Percentiles rank a stretch among this genome's conserved stretches.
These are phyloP conservation scores for Trichacis sp. DNA, from an alignment of 2,888 invertebrate species.

Conservation along the genomic window DNA sequence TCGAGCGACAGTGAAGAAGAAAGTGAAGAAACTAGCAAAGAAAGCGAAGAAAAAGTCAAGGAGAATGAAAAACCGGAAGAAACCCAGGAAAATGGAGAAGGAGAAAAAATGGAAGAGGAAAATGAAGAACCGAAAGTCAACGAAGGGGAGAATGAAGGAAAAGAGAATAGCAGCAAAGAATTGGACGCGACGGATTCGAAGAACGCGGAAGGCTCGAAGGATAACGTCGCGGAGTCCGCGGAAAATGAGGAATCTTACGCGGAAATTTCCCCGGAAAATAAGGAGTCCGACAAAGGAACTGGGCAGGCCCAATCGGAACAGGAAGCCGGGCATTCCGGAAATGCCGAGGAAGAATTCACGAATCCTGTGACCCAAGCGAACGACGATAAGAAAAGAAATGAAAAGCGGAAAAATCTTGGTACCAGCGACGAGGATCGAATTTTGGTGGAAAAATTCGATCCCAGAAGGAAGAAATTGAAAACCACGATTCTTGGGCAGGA, in stretches of 20 bases:
- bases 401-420: constrained; percentile 80
- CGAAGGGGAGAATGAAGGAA: constrained; percentile 63
- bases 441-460: constrained; percentile 76
- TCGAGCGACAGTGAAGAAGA: constrained; percentile 26
- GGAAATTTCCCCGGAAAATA: constrained; percentile 62
- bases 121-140: constrained; percentile 51
- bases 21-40: constrained; percentile 38
- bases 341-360: constrained; percentile 57
- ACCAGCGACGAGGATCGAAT: constrained; percentile 81
- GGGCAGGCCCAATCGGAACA: constrained; percentile 83
- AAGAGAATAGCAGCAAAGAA: constrained; percentile 60
- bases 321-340: constrained; percentile 77
- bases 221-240: constrained; percentile 60
- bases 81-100: constrained; percentile 42
- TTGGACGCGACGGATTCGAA: constrained; percentile 71
- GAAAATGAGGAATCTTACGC: constrained; percentile 66
- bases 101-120: constrained; percentile 55
- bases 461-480: constrained; percentile 75
- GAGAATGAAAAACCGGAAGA: constrained; percentile 53
- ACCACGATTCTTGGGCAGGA: constrained; percentile 72
- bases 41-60: constrained; percentile 53
- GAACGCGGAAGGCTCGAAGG: constrained; percentile 65
- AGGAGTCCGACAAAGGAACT: constrained; percentile 75
- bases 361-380: constrained; percentile 67
- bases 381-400: constrained; percentile 60